Evolutionary conservation across 1,140 invertebrate species (phyloP), one percentile per base, ranked within the genome.

Genomic region (Mactra quadrangularis): DNA sequence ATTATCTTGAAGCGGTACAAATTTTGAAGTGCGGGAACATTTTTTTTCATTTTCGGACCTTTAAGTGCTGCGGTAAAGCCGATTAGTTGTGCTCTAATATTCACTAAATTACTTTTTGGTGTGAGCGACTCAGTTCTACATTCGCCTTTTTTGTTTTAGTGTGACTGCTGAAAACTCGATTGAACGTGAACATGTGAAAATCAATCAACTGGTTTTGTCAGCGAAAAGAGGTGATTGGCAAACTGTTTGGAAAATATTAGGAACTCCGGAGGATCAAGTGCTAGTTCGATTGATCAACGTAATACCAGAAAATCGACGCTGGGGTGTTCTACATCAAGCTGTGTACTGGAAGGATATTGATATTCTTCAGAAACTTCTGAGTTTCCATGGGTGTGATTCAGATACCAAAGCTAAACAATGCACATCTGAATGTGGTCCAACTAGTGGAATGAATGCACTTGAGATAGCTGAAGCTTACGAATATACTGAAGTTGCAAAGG

Each of bases 251-350:
- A 13, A 17, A 17, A 78, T 78, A 22, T 17, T 78, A 1, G 75
- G 75, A 25, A 53, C 45, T n/a, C 59, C 38, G 1, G 59, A 62
- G 7, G 38, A 52, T 33, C 75, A 45, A 0, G 1, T 31, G 22
- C 50, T 29, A 38, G 45, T 17, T 50, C 6, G 38, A 4, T 19
- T 78, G 13, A 45, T 78, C 19, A 78, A 78, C 45, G 41, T 53
- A 6, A 78, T 78, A 29, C 75, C 75, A 13, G 75, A 78, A 41
- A 78, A 78, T 50, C 41, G 75, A 25, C 75, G 75, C 11, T 78
- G 75, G 75, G 75, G 75, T 31, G 25, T 78, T 52, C 19, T 78
- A n/a, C 75, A 78, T 29, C 75, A 78, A 29, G 75, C 75, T 22
- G 75, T 78, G 0, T 75, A 59, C 45, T 75, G 71, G 71, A 75